Base-by-base conservation (phyloP, 2,797 vertebrate species). In the Oreochromis grahami region DNA sequence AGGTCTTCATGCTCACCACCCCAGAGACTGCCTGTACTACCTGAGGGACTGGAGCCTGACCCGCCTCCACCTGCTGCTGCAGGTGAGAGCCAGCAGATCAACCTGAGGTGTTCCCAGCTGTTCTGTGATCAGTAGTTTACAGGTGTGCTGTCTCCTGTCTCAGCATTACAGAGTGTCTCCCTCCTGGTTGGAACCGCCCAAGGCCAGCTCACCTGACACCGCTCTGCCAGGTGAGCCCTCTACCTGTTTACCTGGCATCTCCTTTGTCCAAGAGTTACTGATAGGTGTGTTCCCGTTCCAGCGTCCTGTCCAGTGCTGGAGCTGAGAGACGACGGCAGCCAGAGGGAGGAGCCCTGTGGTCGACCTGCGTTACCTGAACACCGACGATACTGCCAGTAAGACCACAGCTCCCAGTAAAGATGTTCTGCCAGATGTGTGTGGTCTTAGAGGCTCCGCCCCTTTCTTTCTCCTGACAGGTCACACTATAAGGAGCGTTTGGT, bases 1-100 rank as follows among this genome's bases (percentile, higher is more conserved):
- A 88, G 96, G 96, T 29, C 94, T 97, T 50, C 97, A 97, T 2
- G 96, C 97, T 19, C 97, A 97, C 89, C 97, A 97, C 82, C 96
- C 95, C 43, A 90, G 97, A 81, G 92, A 96, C 93, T 97, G 97
- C 60, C 92, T 96, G 14, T 97, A 97, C 88, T 94, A 97, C 87
- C 94, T 97, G 55, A 94, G 97, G 34, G 97, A 97, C 94, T 97
- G 97, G 97, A 95, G 70, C 6, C 86, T 95, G n/a, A 0, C 76
- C 36, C 94, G 96, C 68, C 91, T 97, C 2, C 94, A 92, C 34
- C 89, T 79, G 68, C 88, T 97, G 74, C 87, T 97, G 3, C 94
- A 96, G 94, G 96, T 97, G 38, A 68, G 72, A 53, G 3, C 10
- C 43, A 56, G 51, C 51, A 70, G 32, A 15, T 1, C 29, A 2